phyloP scores from a whole-genome alignment of 2,888 invertebrate genomes.

The Herminia tarsipennalis region DNA sequence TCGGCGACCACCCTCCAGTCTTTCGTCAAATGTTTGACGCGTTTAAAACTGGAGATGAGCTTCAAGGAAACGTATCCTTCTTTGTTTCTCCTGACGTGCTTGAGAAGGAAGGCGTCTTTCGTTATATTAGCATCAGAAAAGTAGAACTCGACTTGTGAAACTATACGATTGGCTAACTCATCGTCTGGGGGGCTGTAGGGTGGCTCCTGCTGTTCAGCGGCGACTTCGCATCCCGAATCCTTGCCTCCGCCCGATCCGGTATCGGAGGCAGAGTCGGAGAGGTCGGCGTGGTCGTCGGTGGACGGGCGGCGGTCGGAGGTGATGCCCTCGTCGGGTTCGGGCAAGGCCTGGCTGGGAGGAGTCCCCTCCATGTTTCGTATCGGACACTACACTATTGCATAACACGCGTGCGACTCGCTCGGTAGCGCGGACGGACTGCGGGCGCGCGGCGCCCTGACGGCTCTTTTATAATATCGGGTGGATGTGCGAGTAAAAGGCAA shows the following conservation, averaged over 20 bases:
- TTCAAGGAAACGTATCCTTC: constrained; percentile 98
- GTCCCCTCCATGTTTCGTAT: constrained; percentile 75
- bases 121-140: constrained; percentile 98
- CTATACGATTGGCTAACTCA: constrained; percentile 91
- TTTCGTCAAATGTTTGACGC: constrained; percentile 96
- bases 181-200: constrained; percentile 90
- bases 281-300: constrained; percentile 87
- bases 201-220: constrained; percentile 84
- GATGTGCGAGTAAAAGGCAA: constrained; percentile 77
- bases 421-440: constrained; percentile 76
- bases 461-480: constrained; percentile 81
- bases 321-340: constrained; percentile 78
- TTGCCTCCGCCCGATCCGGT: constrained; percentile 87
- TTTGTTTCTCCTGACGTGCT: constrained; percentile 97
- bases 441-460: constrained; percentile 70
- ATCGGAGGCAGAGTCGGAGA: constrained; percentile 88
- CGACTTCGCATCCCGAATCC: constrained; percentile 89
- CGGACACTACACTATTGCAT: constrained; percentile 69
- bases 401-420: constrained; percentile 73
- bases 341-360: constrained; percentile 65
- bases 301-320: constrained; percentile 78
- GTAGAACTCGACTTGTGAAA: constrained; percentile 96
- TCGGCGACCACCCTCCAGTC: constrained; percentile 97
- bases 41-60: constrained; percentile 97
- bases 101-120: constrained; percentile 97